A percentile compares a stretch with the other conserved stretches of the same genome.
These are phyloP conservation scores for Erinaceus europaeus DNA, from an alignment of 2,113 vertebrate species.

Conservation along the genomic window DNA sequence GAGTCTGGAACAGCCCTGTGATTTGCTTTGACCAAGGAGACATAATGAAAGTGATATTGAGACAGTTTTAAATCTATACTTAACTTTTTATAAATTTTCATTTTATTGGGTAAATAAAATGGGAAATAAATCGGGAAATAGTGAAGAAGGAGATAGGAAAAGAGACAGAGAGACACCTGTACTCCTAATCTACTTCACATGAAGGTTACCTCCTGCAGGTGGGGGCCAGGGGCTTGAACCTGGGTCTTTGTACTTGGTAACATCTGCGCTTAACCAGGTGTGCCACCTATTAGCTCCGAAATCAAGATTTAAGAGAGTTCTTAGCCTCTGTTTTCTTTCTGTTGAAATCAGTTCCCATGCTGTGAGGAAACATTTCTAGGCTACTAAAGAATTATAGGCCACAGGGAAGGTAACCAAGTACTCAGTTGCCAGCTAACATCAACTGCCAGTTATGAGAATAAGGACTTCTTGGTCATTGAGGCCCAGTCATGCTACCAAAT, in stretches of 20 bases:
- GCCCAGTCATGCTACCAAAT: rapidly evolving
- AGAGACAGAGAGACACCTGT: too few relatives aligned
- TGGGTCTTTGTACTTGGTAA: too few relatives aligned
- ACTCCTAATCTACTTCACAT: too few relatives aligned
- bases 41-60: neutral
- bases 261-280: too few relatives aligned
- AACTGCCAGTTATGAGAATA: neutral
- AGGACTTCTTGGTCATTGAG: neutral
- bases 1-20: neutral
- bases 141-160: too few relatives aligned
- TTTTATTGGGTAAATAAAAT: too few relatives aligned
- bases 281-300: neutral
- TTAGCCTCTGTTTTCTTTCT: neutral
- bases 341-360: neutral
- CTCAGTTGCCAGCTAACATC: neutral
- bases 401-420: neutral
- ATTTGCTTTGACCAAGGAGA: neutral
- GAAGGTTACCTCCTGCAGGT: too few relatives aligned
- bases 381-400: neutral
- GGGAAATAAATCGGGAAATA: too few relatives aligned
- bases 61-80: too few relatives aligned
- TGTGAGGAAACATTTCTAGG: neutral
- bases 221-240: too few relatives aligned
- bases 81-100: too few relatives aligned
- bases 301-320: neutral